Evolutionary conservation across 2,888 invertebrate genomes (phyloP), one percentile per base, ranked within the genome.

Genomic region (Hirtodrosophila histrioides): DNA sequence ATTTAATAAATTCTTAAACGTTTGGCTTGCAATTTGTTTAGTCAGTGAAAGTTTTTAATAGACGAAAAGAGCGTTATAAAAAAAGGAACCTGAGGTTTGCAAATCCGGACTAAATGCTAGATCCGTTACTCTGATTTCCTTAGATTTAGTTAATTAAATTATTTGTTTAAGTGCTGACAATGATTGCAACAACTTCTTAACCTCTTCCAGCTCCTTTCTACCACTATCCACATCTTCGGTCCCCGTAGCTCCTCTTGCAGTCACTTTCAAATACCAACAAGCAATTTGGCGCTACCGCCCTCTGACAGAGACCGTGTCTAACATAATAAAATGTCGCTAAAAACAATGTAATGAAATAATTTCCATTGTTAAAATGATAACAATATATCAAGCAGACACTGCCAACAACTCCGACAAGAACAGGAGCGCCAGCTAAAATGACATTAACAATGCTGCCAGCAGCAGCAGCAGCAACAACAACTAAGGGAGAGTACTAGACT

Each of bases 281-380:
- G 51, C 43, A 50, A 43, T 66, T 54, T 71, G 44, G 37, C 29
- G 12, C 41, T 41, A 12, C 12, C 43, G 27, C 23, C 36, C 35
- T 35, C 23, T 56, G 57, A 35, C 49, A 44, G 54, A 35, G 24
- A 54, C 53, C 50, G 54, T 78, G 88, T 78, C 86, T 79, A 71
- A 83, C 84, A 88, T 67, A 86, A 81, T 86, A 65, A 81, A 75
- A 69, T 61, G 66, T 67, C 73, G 68, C 82, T 72, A 67, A 77
- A 84, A 78, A 88, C 87, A 88, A 81, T 84, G 88, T 89, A 89
- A 89, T 89, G 89, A 90, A 89, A 90, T 89, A 87, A 89, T 89
- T 89, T 89, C 68, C 77, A 85, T 87, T 81, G 85, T 89, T 86
- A 65, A 88, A 89, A 90, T 90, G 87, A 90, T 89, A 89, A 90